These are phyloP conservation scores for Hypotaenidia okinawae DNA, from an alignment of 2,797 vertebrate genomes.

Conservation along the genomic window DNA sequence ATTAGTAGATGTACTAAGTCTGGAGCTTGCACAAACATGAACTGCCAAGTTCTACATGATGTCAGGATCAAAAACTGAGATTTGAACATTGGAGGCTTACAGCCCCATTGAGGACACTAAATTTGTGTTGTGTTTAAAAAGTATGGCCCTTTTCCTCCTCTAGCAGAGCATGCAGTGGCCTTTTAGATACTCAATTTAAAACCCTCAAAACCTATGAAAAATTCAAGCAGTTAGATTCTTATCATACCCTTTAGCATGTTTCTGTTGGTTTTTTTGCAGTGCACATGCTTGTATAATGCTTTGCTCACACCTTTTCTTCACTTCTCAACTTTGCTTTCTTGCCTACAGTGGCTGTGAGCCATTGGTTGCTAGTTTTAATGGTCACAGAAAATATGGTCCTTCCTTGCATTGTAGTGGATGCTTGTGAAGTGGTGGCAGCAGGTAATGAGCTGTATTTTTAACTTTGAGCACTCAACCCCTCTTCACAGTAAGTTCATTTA, in stretches of 20 bases:
- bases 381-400: neutral
- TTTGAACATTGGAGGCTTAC: neutral
- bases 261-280: neutral
- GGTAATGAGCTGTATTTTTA: neutral
- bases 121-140: neutral
- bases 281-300: neutral
- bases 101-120: neutral
- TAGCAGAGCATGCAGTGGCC: neutral
- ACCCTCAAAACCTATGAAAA: neutral
- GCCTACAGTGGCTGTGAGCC: neutral
- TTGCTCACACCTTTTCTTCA: neutral
- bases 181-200: neutral
- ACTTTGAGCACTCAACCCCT: neutral
- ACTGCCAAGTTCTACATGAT: neutral
- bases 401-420: neutral
- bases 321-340: neutral
- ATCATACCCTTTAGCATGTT: neutral
- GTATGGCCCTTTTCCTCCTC: neutral
- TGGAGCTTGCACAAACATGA: accelerated
- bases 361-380: neutral
- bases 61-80: neutral
- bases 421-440: neutral
- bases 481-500: neutral
- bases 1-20: neutral
- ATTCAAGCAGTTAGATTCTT: neutral